Evolutionary conservation across 2,113 vertebrate genomes (phyloP).

Genomic region (Todiramphus saurophagus): DNA sequence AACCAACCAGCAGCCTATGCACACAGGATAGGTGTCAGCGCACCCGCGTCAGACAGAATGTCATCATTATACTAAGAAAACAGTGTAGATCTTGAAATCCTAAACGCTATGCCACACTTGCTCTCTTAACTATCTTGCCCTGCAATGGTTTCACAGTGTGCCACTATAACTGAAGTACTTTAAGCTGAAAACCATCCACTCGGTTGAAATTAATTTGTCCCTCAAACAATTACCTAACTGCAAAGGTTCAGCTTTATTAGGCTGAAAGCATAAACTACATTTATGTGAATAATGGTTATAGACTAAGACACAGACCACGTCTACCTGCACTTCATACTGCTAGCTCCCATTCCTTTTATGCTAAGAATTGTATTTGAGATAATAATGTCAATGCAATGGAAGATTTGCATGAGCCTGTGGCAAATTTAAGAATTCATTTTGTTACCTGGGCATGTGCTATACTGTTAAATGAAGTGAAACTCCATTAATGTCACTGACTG

Average conservation of each 20-base stretch:
- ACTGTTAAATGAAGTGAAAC: constrained; percentile 15
- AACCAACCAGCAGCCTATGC: background rate
- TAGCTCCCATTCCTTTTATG: background rate
- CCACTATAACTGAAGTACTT: background rate
- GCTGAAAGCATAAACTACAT: background rate
- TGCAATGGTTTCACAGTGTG: background rate
- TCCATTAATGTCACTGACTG: background rate
- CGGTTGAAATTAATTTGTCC: background rate
- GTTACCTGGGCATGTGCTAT: background rate
- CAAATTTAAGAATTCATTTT: constrained; percentile 7
- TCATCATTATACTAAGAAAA: background rate
- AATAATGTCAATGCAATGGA: background rate
- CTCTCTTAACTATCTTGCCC: background rate
- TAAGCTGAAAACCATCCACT: background rate
- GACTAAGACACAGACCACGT: background rate
- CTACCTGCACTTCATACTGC: background rate
- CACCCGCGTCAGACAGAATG: background rate
- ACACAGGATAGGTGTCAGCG: background rate
- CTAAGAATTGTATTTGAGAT: background rate
- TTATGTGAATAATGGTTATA: background rate
- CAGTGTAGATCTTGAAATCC: background rate
- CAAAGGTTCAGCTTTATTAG: constrained; percentile 3
- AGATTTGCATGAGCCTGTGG: background rate
- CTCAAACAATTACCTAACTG: background rate
- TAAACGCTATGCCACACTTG: background rate